Evolutionary conservation across 1,140 invertebrate genomes (phyloP).

Genomic region (Ooceraea biroi): DNA sequence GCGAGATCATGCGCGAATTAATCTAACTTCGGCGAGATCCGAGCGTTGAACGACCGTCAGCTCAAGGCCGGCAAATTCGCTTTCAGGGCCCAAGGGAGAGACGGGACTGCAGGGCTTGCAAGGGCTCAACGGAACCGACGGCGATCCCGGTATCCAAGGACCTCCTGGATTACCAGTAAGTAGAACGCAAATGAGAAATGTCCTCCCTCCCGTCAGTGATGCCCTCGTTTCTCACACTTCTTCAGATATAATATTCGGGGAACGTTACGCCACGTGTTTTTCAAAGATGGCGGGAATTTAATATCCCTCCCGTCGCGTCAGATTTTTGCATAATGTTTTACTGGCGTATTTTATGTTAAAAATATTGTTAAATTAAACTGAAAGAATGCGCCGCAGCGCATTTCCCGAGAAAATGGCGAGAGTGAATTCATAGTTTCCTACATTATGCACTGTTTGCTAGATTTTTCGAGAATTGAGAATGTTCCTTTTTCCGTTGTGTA

Average conservation of each 20-base stretch:
- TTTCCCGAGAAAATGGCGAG: too few relatives aligned
- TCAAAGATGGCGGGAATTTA: slow-evolving; percentile 33
- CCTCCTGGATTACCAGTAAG: slow-evolving; percentile 91
- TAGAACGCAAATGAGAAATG: slow-evolving; percentile 54
- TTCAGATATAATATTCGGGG: slow-evolving; percentile 37
- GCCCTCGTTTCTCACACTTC: background rate
- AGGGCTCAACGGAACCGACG: slow-evolving; percentile 88
- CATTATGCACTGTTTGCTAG: too few relatives aligned
- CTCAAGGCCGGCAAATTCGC: slow-evolving; percentile 53
- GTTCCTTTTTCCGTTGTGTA: background rate
- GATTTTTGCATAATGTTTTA: slow-evolving; percentile 29
- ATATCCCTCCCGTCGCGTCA: slow-evolving; percentile 3
- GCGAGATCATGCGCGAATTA: background rate
- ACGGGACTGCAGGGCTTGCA: slow-evolving; percentile 87
- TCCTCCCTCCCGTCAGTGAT: slow-evolving; percentile 9
- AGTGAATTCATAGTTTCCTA: background rate
- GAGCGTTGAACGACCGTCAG: background rate
- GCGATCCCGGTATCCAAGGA: slow-evolving; percentile 89
- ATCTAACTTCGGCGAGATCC: background rate
- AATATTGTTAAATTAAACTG: background rate
- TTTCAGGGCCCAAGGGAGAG: slow-evolving; percentile 87
- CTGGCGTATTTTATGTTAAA: slow-evolving; percentile 6
- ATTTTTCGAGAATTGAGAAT: background rate
- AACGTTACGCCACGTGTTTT: slow-evolving; percentile 24
- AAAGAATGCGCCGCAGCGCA: background rate